Evolutionary conservation across 2,888 invertebrate genomes (phyloP), one percentile per base, ranked within the genome.

Genomic region (Rhamphomyia laevipes): DNA sequence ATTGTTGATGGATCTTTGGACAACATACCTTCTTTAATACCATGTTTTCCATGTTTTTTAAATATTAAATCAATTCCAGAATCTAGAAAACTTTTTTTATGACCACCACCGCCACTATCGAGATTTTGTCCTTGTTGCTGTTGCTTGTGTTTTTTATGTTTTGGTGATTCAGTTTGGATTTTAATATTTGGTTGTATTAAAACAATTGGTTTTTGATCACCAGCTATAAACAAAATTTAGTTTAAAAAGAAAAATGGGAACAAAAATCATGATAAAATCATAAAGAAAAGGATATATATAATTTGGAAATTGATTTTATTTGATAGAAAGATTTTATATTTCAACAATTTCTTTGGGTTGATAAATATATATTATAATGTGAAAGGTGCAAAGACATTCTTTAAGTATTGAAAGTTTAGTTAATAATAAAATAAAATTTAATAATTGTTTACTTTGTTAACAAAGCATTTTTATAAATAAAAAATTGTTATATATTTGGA

Each of bases 91-190:
- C 55, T 55, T 49, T 54, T 56, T 52, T 55, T 56, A 47, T 54
- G 56, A 42, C 27, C 15, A 44, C 33, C 17, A 21, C 44, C 33
- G 17, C n/a, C 85, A 78, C 93, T 90, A 75, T 92, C 93, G 66
- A 90, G 85, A 75, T 91, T 91, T 59, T 91, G 89, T 74, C 93
- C 94, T 55, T 92, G 79, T 2, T 61, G 59, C 13, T 56, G 43
- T 13, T 60, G 45, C 43, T 52, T 49, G 6, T 48, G 47, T 13
- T 44, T 38, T 17, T 48, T 48, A 33, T 48, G 46, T 18, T 47
- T 23, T 27, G 21, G 21, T 5, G 54, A 52, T 47, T 56, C 56
- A 6, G 55, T 57, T 54, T 57, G 57, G 35, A 57, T 54, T 52
- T 55, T 53, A 23, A 57, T 53, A 48, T 57, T 55, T 38, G 57